phyloP scores from a whole-genome alignment of 2,888 invertebrate genomes.

The Chloroclystis v-ata region DNA sequence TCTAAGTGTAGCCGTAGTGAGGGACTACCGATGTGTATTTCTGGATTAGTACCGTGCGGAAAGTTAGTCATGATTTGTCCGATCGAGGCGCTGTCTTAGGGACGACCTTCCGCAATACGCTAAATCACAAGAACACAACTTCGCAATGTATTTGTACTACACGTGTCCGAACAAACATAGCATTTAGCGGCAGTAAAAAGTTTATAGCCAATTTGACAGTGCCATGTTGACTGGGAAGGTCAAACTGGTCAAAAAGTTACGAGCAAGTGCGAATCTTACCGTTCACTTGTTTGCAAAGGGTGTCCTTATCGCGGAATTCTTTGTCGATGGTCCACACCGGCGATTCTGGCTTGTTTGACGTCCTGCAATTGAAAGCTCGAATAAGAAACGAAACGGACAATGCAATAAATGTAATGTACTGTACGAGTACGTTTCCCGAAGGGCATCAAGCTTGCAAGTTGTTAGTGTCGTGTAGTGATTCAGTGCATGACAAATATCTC shows the following conservation, averaged over 20 bases:
- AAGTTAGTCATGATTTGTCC: slow-evolving; percentile 66
- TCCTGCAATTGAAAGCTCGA: slow-evolving; percentile 48
- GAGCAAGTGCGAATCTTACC: slow-evolving; percentile 51
- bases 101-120: slow-evolving; percentile 57
- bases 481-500: slow-evolving; percentile 56
- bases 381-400: slow-evolving; percentile 10
- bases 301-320: slow-evolving; percentile 61
- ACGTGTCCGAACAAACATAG: slow-evolving; percentile 25
- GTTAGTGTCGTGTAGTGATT: slow-evolving; percentile 40
- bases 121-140: slow-evolving; percentile 34
- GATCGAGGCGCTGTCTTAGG: slow-evolving; percentile 49
- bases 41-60: slow-evolving; percentile 76
- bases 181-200: slow-evolving; percentile 33
- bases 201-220: slow-evolving; percentile 32
- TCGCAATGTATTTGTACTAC: slow-evolving; percentile 27
- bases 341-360: slow-evolving; percentile 65
- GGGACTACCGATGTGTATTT: slow-evolving; percentile 65
- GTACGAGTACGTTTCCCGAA: slow-evolving; percentile 16
- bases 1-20: slow-evolving; percentile 33
- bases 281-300: slow-evolving; percentile 62
- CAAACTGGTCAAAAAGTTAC: slow-evolving; percentile 12
- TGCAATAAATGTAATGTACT: neutral
- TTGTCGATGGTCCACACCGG: slow-evolving; percentile 66
- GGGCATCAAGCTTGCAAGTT: slow-evolving; percentile 33
- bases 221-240: slow-evolving; percentile 28